Evolutionary conservation across 1,140 invertebrate genomes (phyloP), one percentile per base, ranked within the genome.

Genomic region (Cryptotermes secundus): DNA sequence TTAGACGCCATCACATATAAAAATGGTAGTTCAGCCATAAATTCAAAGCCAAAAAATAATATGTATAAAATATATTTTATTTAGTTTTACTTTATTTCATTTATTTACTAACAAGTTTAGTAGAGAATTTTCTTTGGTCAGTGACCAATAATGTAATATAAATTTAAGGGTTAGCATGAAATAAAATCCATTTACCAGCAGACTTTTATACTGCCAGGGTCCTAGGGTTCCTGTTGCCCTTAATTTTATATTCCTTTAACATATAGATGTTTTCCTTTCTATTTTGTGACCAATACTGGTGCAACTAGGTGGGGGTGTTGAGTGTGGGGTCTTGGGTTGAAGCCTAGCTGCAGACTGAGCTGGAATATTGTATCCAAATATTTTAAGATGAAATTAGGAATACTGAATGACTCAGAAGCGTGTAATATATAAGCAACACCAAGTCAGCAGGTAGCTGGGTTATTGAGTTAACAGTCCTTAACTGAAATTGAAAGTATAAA

Each of bases 61-160:
- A 82, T 82, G 53, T 82, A 82, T 82, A 82, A 82, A 31, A 72
- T 82, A 82, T 82, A 82, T 82, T 82, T 82, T 82, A 82, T 82
- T 82, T 82, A 82, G 81, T 82, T 53, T 82, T 82, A 31, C 49
- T n/a, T 82, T 45, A 82, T 82, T 82, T 82, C 42, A 81, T 81
- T 81, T 72, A 72, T 35, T 82, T 82, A 82, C 81, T 82, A 82
- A 82, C 81, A 82, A 16, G 38, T 42, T 81, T 81, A n/a, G 2
- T 80, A 49, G 45, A 42, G 38, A 49, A 19, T 12, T 49, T 49
- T 19, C 16, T 72, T n/a, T 31, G 59, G 59, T 72, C 59, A 72
- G 59, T 31, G n/a, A 72, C 59, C 59, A 72, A 10, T n/a, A 72
- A 2, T 72, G n/a, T 72, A n/a, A n/a, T 72, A 72, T 26, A n/a